These are phyloP conservation scores for Odontesthes bonariensis DNA, from an alignment of 2,113 vertebrate genomes.

Conservation along the genomic window DNA sequence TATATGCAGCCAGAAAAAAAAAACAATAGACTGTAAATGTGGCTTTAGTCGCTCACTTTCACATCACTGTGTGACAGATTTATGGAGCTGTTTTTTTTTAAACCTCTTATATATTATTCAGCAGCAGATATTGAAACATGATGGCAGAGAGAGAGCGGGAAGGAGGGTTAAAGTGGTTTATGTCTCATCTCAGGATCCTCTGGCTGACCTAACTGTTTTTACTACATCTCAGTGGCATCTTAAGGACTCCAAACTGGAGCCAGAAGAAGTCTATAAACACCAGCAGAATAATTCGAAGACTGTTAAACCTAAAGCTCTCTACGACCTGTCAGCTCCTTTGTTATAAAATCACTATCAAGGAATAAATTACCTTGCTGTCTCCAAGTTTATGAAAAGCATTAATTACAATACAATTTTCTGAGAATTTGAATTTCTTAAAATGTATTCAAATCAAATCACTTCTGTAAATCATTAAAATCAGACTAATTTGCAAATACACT, in stretches of 20 bases:
- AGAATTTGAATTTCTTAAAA: too few species aligned
- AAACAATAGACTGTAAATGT: conserved; percentile 27
- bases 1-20: not conserved
- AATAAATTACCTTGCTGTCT: too few species aligned
- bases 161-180: conserved; percentile 6
- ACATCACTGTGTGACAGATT: conserved; percentile 60
- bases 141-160: conserved; percentile 18
- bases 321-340: not conserved
- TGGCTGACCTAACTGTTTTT: conserved; percentile 43
- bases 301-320: not conserved
- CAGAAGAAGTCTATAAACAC: not conserved
- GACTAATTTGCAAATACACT: not conserved
- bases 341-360: too few species aligned
- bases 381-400: too few species aligned
- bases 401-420: too few species aligned
- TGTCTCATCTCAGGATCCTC: conserved; percentile 33
- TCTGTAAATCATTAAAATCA: too few species aligned
- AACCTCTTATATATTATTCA: conserved; percentile 68
- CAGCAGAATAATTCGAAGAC: not conserved
- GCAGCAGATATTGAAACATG: conserved; percentile 53
- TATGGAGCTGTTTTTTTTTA: conserved; percentile 61
- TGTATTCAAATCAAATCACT: too few species aligned
- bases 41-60: conserved; percentile 25
- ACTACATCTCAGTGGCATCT: conserved; percentile 25
- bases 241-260: conserved; percentile 22